These are phyloP conservation scores for Hirudinaria manillensis DNA, from an alignment of 2,888 invertebrate genomes.

Conservation along the genomic window DNA sequence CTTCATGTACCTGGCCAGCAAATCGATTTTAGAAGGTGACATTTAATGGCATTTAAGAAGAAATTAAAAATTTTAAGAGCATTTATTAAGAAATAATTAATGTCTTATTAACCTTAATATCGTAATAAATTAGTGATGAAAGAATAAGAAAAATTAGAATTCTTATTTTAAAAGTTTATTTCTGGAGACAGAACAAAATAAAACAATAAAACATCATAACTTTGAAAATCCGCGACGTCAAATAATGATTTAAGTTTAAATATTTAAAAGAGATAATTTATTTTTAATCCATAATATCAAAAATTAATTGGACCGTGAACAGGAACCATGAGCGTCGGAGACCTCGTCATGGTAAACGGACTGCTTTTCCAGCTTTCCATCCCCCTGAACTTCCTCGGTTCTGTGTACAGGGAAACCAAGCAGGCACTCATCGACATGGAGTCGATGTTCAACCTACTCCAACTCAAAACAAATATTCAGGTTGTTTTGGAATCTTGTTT, in stretches of 20 bases:
- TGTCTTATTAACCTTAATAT: too few relatives aligned
- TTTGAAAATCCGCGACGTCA: too few relatives aligned
- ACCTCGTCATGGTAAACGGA: conserved; percentile 97
- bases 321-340: conserved; percentile 93
- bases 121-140: too few relatives aligned
- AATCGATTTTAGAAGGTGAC: conserved; percentile 75
- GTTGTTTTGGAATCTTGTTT: conserved; percentile 45
- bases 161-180: too few relatives aligned
- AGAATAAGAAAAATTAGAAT: too few relatives aligned
- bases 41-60: background rate
- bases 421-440: conserved; percentile 98
- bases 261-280: too few relatives aligned
- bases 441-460: conserved; percentile 94
- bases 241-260: too few relatives aligned
- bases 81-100: too few relatives aligned
- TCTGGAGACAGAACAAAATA: too few relatives aligned
- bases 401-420: conserved; percentile 91
- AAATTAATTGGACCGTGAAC: conserved; percentile 39
- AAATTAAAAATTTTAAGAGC: background rate
- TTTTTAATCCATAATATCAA: too few relatives aligned
- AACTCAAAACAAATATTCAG: conserved; percentile 72
- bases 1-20: conserved; percentile 88
- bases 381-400: conserved; percentile 93
- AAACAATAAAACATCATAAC: too few relatives aligned
- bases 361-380: conserved; percentile 92